Evolutionary conservation across 1,140 invertebrate species (phyloP), one percentile per base, ranked within the genome.

Genomic region (Ceratitis capitata): DNA sequence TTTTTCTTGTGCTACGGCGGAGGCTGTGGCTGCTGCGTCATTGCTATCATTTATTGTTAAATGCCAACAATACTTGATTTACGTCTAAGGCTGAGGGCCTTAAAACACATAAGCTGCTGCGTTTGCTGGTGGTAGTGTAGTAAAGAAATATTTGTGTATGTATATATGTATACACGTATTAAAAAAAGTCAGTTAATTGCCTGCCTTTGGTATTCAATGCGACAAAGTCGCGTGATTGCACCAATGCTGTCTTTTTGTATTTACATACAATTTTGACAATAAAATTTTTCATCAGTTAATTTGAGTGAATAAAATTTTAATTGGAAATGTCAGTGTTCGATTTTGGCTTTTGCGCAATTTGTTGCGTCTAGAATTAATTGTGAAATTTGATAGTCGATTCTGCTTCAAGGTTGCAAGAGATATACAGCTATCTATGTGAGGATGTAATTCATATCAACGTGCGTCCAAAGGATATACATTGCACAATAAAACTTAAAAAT

Each of bases 21-120:
- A n/a, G n/a, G n/a, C n/a, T n/a, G n/a, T n/a, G n/a, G n/a, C 39
- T 78, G 69, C 69, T 78, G 69, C 69, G 69, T 78, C 69, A 78
- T 78, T 39, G 69, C 69, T 78, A 78, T 78, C 39, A 78, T 78
- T 78, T 78, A 78, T 78, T 78, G 42, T 78, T 78, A 47, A 78
- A 42, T 78, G 39, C 69, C 69, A 78, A 78, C 69, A 78, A 78
- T 78, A 45, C 69, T 78, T 78, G 69, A 78, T 78, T 78, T 78
- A 45, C 69, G 69, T 78, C 23, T 45, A 12, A 78, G 69, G 45
- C 69, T 78, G n/a, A 78, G 69, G 69, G 69, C 39, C 39, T 78
- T 9, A 69, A n/a, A 45, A 23, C 39, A 23, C 69, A n/a, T n/a
- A n/a, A n/a, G n/a, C 26, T 12, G 39, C 6, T 6, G 9, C n/a